These are phyloP conservation scores for Micropterix aruncella DNA, from an alignment of 2,888 invertebrate species.

Conservation along the genomic window DNA sequence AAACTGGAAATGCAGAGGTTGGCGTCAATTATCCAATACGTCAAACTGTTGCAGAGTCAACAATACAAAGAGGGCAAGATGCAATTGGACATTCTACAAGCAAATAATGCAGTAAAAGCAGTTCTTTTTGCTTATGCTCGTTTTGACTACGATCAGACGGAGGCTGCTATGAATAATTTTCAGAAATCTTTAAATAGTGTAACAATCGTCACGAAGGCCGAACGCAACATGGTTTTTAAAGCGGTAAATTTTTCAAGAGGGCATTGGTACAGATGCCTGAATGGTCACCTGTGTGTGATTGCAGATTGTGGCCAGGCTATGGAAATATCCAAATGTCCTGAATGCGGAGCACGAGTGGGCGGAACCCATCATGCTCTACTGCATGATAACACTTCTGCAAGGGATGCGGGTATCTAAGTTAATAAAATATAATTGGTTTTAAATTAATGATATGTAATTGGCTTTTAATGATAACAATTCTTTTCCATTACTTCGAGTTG, in stretches of 20 bases:
- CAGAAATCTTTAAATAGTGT: conserved; percentile 2
- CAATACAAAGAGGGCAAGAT: conserved; percentile 3
- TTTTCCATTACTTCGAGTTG: too few species aligned
- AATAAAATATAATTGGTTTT: too few species aligned
- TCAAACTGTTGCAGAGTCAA: neutral
- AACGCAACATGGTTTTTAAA: conserved; percentile 25
- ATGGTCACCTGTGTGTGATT: conserved; percentile 41
- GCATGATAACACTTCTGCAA: conserved; percentile 20
- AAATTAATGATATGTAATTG: too few species aligned
- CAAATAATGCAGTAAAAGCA: too few species aligned
- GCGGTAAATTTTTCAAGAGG: conserved; percentile 31
- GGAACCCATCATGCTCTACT: conserved; percentile 23
- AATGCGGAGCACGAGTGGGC: conserved; percentile 34
- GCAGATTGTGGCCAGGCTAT: conserved; percentile 45
- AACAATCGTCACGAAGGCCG: conserved; percentile 14
- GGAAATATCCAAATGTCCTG: conserved; percentile 25
- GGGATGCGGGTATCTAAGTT: too few species aligned
- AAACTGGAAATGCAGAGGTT: too few species aligned
- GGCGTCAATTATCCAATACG: too few species aligned
- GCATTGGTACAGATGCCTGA: conserved; percentile 45
- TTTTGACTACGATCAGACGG: too few species aligned
- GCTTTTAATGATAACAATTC: too few species aligned
- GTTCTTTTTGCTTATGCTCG: too few species aligned
- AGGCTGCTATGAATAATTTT: too few species aligned
- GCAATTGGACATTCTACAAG: too few species aligned